phyloP scores from a whole-genome alignment of 2,888 invertebrate genomes.

The Lepidonotus clava region DNA sequence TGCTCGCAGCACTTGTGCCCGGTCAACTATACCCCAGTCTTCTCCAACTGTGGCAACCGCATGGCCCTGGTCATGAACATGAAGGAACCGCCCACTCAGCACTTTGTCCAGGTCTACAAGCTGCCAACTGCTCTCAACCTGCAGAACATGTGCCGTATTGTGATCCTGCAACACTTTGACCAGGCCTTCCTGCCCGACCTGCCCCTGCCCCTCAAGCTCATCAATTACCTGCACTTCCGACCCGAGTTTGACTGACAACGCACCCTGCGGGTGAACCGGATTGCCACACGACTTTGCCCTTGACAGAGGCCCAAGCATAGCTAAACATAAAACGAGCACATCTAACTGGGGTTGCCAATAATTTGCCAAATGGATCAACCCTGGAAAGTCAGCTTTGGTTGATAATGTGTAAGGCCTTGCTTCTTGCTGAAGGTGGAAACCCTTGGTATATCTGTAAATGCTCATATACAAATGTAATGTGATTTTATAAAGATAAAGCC shows the following conservation, averaged over 20 bases:
- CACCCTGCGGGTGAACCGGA: slow-evolving; percentile 29
- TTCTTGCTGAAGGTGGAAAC: neutral
- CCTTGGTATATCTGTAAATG: slow-evolving; percentile 14
- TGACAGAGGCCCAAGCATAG: slow-evolving; percentile 23
- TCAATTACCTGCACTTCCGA: slow-evolving; percentile 77
- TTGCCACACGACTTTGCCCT: slow-evolving; percentile 14
- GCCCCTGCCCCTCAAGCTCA: slow-evolving; percentile 76
- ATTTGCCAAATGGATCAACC: neutral
- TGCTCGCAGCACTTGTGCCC: slow-evolving; percentile 78
- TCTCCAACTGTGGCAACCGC: slow-evolving; percentile 77
- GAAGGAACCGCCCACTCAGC: slow-evolving; percentile 71
- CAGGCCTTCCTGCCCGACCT: slow-evolving; percentile 72
- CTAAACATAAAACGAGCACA: too few species aligned
- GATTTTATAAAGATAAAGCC: neutral
- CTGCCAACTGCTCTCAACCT: slow-evolving; percentile 75
- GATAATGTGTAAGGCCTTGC: neutral
- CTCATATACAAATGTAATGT: neutral
- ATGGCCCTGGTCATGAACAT: slow-evolving; percentile 79
- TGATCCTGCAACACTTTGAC: slow-evolving; percentile 75
- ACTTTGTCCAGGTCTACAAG: slow-evolving; percentile 78
- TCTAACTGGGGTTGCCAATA: neutral
- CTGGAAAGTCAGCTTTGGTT: neutral
- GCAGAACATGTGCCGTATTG: slow-evolving; percentile 76
- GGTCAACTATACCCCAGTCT: slow-evolving; percentile 78
- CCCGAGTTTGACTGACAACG: slow-evolving; percentile 70